Conservation (phyloP, 2,888 invertebrate genomes). For the Rhimphoctona megacephalus region DNA sequence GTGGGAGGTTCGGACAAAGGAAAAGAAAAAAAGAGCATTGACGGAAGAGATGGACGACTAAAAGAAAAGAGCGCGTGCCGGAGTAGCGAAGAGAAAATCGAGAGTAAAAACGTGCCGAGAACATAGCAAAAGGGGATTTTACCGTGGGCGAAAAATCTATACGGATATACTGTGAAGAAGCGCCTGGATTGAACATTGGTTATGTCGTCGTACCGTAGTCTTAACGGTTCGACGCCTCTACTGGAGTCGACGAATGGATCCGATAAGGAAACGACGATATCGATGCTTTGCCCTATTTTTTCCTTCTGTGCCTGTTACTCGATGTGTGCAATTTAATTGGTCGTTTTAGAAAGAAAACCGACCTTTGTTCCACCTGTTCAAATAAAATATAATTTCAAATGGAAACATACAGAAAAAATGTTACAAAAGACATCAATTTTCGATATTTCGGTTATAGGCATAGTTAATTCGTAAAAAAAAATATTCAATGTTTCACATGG, state of each 20-base stretch:
- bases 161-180: slow-evolving; percentile 1
- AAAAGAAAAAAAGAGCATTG: slow-evolving; percentile 18
- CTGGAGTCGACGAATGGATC: slow-evolving; percentile 15
- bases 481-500: no score
- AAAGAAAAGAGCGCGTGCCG: slow-evolving; percentile 35
- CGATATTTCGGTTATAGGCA: no score
- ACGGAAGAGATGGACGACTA: slow-evolving; percentile 1
- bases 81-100: slow-evolving; percentile 53
- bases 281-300: neutral
- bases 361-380: no score
- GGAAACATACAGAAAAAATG: no score
- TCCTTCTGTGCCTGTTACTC: neutral
- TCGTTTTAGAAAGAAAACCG: neutral
- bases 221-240: slow-evolving; percentile 54
- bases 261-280: neutral
- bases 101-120: slow-evolving; percentile 59
- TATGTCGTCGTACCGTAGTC: slow-evolving; percentile 16
- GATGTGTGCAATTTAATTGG: neutral
- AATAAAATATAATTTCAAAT: no score
- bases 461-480: no score
- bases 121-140: slow-evolving; percentile 25
- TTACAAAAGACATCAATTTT: no score
- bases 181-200: neutral
- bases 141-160: slow-evolving; percentile 14
- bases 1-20: slow-evolving; percentile 22